phyloP scores from a whole-genome alignment of 2,888 invertebrate genomes.

The Pocota personata region DNA sequence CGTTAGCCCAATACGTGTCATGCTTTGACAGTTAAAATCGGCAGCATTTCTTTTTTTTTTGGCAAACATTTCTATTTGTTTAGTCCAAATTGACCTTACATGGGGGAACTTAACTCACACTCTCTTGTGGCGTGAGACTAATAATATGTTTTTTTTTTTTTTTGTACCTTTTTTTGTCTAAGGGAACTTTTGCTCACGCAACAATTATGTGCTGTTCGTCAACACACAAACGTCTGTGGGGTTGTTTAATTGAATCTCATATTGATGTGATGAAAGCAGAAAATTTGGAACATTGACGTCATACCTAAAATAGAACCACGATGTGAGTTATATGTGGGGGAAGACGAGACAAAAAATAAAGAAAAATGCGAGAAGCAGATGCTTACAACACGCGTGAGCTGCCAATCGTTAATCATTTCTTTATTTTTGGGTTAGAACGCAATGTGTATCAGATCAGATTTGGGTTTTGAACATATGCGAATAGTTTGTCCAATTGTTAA shows the following conservation, averaged over 20 bases:
- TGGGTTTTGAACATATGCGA: background rate
- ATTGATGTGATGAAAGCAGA: background rate
- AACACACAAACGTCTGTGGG: constrained; percentile 8
- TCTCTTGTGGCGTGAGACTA: background rate
- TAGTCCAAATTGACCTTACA: constrained; percentile 38
- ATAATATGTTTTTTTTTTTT: background rate
- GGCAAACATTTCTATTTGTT: constrained; percentile 37
- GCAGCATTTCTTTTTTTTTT: constrained; percentile 19
- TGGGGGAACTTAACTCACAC: constrained; percentile 1
- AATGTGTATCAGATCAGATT: constrained; percentile 1
- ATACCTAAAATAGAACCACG: constrained; percentile 31
- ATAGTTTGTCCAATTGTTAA: background rate
- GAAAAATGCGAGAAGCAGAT: background rate
- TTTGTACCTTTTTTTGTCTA: background rate
- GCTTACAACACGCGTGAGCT: constrained; percentile 28
- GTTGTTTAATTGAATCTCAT: constrained; percentile 1
- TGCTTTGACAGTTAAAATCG: constrained; percentile 37
- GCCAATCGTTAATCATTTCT: background rate
- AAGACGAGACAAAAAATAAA: background rate
- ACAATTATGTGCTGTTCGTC: constrained; percentile 13
- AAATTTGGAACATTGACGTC: constrained; percentile 45
- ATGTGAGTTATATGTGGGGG: constrained; percentile 20
- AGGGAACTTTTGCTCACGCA: constrained; percentile 27
- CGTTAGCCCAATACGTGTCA: constrained; percentile 53
- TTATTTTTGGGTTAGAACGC: constrained; percentile 1